Percentiles rank a stretch among this genome's conserved stretches.
Evolutionary conservation across 2,797 vertebrate species (phyloP).

Genomic region (Erethizon dorsatum): DNA sequence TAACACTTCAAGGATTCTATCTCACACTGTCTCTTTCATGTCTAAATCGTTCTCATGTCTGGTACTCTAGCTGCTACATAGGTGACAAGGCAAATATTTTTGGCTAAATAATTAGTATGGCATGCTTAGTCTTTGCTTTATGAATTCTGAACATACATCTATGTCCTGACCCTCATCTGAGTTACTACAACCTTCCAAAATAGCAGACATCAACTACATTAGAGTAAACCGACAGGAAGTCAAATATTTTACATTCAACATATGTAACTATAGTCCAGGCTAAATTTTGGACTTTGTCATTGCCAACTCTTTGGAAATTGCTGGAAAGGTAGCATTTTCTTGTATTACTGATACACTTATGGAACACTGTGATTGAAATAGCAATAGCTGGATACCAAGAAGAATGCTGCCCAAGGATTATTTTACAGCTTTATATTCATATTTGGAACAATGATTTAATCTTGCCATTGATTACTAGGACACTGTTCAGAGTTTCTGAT

Average conservation of each 20-base stretch:
- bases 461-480: background rate
- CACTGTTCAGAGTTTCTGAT: background rate
- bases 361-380: background rate
- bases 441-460: background rate
- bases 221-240: background rate
- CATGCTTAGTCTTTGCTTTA: background rate
- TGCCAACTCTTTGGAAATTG: background rate
- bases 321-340: background rate
- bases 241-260: background rate
- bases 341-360: background rate
- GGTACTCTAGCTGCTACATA: background rate
- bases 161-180: background rate
- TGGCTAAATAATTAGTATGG: background rate
- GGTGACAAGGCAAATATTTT: background rate
- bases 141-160: background rate
- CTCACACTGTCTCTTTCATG: background rate
- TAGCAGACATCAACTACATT: background rate
- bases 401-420: background rate
- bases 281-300: background rate
- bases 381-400: background rate
- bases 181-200: background rate
- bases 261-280: background rate
- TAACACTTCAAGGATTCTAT: background rate
- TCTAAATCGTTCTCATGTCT: background rate
- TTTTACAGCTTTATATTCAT: background rate